These are phyloP conservation scores for Proales similis DNA, from an alignment of 1,140 invertebrate species.

Conservation along the genomic window DNA sequence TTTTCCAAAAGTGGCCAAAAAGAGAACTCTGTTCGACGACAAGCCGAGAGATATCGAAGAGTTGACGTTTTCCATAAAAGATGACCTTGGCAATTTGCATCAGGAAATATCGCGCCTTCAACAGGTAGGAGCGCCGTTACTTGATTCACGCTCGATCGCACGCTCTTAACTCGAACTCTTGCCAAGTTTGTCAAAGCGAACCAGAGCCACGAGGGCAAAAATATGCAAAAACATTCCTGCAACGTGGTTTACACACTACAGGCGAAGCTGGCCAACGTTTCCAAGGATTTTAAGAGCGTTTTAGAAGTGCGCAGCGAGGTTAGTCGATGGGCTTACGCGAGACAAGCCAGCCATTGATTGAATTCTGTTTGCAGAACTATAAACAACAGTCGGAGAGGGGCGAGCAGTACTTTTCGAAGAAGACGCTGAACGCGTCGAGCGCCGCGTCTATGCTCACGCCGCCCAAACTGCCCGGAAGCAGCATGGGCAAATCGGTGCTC, in stretches of 20 bases:
- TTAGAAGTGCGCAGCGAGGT: conserved; percentile 79
- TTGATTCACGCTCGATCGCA: background rate
- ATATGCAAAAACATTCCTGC: conserved; percentile 86
- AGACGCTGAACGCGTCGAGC: background rate
- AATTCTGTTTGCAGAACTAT: background rate
- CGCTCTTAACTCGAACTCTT: conserved; percentile 26
- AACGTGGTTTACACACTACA: conserved; percentile 77
- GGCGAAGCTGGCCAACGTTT: conserved; percentile 90
- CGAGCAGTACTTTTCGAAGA: conserved; percentile 37
- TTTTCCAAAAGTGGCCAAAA: conserved; percentile 77
- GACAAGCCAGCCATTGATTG: no score
- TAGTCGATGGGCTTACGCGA: conserved; percentile 5
- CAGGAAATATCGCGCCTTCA: conserved; percentile 75
- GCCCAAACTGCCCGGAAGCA: conserved; percentile 20
- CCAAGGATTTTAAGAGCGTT: conserved; percentile 88
- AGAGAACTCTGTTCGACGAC: conserved; percentile 93
- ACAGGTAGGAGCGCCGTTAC: conserved; percentile 42
- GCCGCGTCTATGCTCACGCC: background rate
- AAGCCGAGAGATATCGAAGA: conserved; percentile 86
- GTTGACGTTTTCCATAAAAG: conserved; percentile 92
- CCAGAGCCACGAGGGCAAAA: conserved; percentile 60
- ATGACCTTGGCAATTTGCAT: conserved; percentile 86
- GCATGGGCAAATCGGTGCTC: conserved; percentile 34
- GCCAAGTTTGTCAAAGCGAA: conserved; percentile 51
- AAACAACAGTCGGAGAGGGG: conserved; percentile 26